phyloP scores from a whole-genome alignment of 2,113 vertebrate genomes.

The Gadus macrocephalus region DNA sequence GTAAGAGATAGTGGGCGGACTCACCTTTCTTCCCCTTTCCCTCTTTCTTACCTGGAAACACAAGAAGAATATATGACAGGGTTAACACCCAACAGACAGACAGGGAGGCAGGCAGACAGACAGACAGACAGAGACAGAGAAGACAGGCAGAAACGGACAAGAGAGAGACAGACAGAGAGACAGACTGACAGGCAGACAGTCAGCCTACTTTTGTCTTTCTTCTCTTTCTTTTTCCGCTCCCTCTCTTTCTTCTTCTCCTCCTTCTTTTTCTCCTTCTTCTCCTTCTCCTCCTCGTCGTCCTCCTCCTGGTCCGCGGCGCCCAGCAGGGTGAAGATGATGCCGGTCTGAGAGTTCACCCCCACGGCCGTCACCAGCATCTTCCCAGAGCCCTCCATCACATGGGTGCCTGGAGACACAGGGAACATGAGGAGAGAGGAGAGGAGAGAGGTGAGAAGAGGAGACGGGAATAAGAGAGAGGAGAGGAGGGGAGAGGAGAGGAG shows the following conservation, averaged over 20 bases:
- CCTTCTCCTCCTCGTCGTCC: conserved; percentile 73
- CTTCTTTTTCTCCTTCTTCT: conserved; percentile 34
- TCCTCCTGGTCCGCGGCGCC: conserved; percentile 84
- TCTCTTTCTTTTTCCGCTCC: conserved; percentile 41
- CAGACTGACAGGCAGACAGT: too few species aligned
- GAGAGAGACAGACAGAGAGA: too few species aligned
- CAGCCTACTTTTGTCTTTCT: conserved; percentile 56
- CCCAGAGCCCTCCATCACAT: conserved; percentile 98
- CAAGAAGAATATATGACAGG: background rate
- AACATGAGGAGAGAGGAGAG: background rate
- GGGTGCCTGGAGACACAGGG: conserved; percentile 78
- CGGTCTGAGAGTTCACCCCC: conserved; percentile 94
- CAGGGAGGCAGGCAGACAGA: too few species aligned
- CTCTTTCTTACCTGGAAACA: conserved; percentile 61
- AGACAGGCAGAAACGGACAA: too few species aligned
- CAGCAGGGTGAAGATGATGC: conserved; percentile 95
- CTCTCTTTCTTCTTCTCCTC: conserved; percentile 55
- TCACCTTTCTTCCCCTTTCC: conserved; percentile 63
- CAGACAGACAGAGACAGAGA: too few species aligned
- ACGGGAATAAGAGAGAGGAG: background rate
- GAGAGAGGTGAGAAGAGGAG: background rate
- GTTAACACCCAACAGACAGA: too few species aligned
- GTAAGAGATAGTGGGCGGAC: conserved; percentile 3
- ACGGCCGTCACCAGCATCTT: conserved; percentile 94
- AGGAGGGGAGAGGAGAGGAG: too few species aligned